Evolutionary conservation across 2,888 invertebrate species (phyloP).

Genomic region (Sphecodes monilicornis): DNA sequence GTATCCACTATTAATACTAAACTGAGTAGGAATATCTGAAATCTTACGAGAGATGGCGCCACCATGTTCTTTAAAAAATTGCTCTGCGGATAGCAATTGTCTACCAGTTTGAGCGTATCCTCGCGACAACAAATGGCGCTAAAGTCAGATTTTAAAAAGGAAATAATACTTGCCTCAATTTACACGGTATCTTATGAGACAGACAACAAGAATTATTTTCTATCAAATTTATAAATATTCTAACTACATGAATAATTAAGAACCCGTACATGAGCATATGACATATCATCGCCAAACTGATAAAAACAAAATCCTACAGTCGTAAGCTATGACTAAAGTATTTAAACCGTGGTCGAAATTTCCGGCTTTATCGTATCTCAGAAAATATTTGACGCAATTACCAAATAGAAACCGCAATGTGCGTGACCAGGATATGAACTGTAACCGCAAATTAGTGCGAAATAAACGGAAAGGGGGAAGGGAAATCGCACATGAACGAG

Average conservation of each 20-base stretch:
- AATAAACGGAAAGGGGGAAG: conserved; percentile 20
- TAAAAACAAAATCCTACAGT: neutral
- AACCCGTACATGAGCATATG: neutral
- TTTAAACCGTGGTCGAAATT: neutral
- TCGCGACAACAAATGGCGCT: too few relatives aligned
- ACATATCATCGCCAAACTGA: neutral
- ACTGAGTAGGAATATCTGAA: too few relatives aligned
- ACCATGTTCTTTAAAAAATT: too few relatives aligned
- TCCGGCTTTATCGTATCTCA: conserved; percentile 15
- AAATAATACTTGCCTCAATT: neutral
- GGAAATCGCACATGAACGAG: conserved; percentile 35
- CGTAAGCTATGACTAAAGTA: neutral
- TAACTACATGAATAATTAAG: neutral
- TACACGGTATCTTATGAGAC: neutral
- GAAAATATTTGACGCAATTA: conserved; percentile 38
- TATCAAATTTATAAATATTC: neutral
- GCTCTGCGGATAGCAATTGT: too few relatives aligned
- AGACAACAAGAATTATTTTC: neutral
- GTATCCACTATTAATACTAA: too few relatives aligned
- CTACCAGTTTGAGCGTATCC: too few relatives aligned
- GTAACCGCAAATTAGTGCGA: conserved; percentile 60
- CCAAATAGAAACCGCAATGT: conserved; percentile 45
- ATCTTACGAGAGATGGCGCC: too few relatives aligned
- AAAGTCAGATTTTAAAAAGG: neutral
- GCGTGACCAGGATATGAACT: conserved; percentile 48